Evolutionary conservation across 2,113 vertebrate species (phyloP).

Genomic region (Aramus guarauna): DNA sequence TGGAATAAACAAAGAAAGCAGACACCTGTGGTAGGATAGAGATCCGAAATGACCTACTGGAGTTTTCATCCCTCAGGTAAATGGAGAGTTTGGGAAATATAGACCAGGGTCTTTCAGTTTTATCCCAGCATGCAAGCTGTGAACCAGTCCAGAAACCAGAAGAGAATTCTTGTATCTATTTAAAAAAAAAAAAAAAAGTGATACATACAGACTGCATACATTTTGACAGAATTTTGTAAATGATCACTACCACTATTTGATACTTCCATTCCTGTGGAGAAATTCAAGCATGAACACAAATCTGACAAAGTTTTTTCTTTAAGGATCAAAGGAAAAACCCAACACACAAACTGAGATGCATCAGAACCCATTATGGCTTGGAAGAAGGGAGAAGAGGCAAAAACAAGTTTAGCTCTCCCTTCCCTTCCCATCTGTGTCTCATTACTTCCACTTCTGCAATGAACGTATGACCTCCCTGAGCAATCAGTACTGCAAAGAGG

Average conservation of each 20-base stretch:
- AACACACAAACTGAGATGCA: background rate
- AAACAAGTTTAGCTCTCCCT: background rate
- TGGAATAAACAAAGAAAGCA: background rate
- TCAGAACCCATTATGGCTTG: background rate
- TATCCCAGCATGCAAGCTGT: conserved; percentile 93
- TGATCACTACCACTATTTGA: fast-evolving
- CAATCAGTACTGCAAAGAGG: background rate
- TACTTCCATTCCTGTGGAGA: background rate
- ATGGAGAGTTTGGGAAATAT: conserved; percentile 95
- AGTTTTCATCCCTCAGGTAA: conserved; percentile 89
- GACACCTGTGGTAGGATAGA: conserved; percentile 91
- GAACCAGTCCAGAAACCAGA: conserved; percentile 91
- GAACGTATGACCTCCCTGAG: background rate
- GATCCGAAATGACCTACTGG: conserved; percentile 90
- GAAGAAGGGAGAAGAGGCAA: background rate
- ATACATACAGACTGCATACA: background rate
- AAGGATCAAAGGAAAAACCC: background rate
- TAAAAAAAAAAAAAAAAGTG: background rate
- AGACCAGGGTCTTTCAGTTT: conserved; percentile 85
- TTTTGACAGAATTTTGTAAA: background rate
- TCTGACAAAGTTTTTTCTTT: background rate
- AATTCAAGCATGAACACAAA: background rate
- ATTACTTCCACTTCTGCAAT: background rate
- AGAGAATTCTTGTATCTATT: conserved; percentile 89
- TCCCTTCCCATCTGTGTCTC: background rate